phyloP scores from a whole-genome alignment of 2,113 vertebrate species.

The Callocephalon fimbriatum region DNA sequence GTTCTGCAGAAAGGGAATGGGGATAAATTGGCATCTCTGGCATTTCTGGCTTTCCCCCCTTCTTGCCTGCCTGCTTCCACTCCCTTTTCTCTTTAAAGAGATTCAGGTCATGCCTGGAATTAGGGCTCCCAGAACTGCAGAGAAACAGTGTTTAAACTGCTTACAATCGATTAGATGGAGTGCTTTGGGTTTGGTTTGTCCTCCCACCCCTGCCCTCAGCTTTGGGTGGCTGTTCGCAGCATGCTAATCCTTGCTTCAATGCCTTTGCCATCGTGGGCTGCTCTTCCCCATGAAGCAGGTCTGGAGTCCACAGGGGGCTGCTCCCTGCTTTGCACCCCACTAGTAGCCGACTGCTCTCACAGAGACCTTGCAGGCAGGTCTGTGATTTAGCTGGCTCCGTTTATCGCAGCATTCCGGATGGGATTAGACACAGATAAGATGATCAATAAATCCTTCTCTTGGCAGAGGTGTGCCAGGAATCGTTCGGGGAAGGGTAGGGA shows the following conservation, averaged over 20 bases:
- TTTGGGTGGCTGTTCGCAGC: fast-evolving
- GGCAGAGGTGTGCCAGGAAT: conserved; percentile 31
- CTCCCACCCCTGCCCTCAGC: not conserved
- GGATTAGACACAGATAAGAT: conserved; percentile 61
- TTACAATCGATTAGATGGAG: conserved; percentile 21
- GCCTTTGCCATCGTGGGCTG: not conserved
- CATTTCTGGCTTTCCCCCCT: not conserved
- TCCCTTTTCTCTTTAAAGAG: not conserved
- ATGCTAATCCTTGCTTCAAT: not conserved
- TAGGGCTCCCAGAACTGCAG: conserved; percentile 51
- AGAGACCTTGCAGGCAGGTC: conserved; percentile 1
- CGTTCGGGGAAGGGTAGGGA: not conserved
- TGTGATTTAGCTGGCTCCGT: not conserved
- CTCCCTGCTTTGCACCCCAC: not conserved
- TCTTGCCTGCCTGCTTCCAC: not conserved
- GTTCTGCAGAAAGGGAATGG: not conserved
- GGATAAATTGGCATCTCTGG: not conserved
- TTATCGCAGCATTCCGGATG: not conserved
- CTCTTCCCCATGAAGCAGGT: not conserved
- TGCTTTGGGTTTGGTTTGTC: not conserved
- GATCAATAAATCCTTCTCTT: conserved; percentile 54
- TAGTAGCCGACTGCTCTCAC: not conserved
- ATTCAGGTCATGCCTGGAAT: conserved; percentile 65
- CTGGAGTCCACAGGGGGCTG: not conserved
- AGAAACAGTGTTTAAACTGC: conserved; percentile 24